Conservation (phyloP, 2,888 invertebrate species). For the Lagria hirta region DNA sequence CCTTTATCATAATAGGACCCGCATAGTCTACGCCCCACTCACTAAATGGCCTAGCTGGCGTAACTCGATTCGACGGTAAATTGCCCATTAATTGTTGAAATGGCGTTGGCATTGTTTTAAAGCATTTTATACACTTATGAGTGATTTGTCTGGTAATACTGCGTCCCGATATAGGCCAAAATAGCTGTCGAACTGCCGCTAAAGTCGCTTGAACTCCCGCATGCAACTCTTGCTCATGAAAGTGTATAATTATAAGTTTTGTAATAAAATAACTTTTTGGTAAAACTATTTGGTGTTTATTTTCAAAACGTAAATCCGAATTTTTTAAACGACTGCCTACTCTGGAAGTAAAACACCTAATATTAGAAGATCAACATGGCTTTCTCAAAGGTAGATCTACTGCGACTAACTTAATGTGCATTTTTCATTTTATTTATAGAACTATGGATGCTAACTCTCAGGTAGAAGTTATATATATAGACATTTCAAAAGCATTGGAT, state of each 20-base stretch:
- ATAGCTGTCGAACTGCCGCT: neutral
- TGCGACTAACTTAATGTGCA: too few relatives aligned
- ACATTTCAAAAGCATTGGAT: too few relatives aligned
- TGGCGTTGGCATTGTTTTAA: neutral
- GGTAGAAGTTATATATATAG: too few relatives aligned
- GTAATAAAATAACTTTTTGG: neutral
- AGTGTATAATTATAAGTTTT: neutral
- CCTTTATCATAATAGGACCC: slow-evolving; percentile 3
- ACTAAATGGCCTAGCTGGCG: slow-evolving; percentile 3
- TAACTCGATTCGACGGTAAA: slow-evolving; percentile 5
- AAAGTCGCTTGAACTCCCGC: slow-evolving; percentile 2
- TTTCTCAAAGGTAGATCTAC: too few relatives aligned
- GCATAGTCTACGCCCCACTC: slow-evolving; percentile 10
- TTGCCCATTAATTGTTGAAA: slow-evolving; percentile 11
- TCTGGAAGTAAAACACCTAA: too few relatives aligned
- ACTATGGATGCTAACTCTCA: too few relatives aligned
- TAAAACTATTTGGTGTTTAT: slow-evolving; percentile 1
- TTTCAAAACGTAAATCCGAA: neutral
- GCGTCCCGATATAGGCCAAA: neutral
- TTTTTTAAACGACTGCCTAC: slow-evolving; percentile 1
- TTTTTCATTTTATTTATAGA: too few relatives aligned
- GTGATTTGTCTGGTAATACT: neutral
- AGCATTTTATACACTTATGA: slow-evolving; percentile 1
- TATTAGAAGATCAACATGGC: too few relatives aligned
- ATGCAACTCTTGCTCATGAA: neutral